Evolutionary conservation across 1,140 invertebrate genomes (phyloP).

Genomic region (Sitophilus oryzae): DNA sequence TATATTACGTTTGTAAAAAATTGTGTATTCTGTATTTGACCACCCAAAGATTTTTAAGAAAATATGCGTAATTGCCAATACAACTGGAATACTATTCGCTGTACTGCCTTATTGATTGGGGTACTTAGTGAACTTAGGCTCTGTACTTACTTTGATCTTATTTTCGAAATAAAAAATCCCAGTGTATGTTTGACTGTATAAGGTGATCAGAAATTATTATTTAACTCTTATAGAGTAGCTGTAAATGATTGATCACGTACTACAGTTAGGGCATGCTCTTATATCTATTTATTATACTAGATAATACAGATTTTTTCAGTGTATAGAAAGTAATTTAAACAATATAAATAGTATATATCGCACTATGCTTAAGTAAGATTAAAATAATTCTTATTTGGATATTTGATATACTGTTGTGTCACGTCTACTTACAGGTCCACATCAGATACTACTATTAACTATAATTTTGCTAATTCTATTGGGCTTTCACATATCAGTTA

Average conservation of each 20-base stretch:
- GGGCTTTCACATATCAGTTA: too few relatives aligned
- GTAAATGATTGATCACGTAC: constrained; percentile 10
- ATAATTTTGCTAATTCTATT: too few relatives aligned
- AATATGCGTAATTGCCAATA: background rate
- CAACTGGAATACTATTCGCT: background rate
- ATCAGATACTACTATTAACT: too few relatives aligned
- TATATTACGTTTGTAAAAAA: too few relatives aligned
- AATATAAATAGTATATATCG: constrained; percentile 18
- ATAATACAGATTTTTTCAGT: constrained; percentile 12
- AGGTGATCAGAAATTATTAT: constrained; percentile 17
- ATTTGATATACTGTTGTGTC: background rate
- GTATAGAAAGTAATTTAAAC: constrained; percentile 17
- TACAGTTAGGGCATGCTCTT: background rate
- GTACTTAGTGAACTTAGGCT: constrained; percentile 3
- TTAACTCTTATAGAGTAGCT: constrained; percentile 31
- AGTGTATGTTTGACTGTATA: background rate
- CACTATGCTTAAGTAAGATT: constrained; percentile 16
- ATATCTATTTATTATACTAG: constrained; percentile 6
- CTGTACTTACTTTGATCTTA: constrained; percentile 10
- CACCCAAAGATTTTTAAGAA: too few relatives aligned
- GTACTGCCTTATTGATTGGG: constrained; percentile 8
- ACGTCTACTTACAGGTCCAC: too few relatives aligned
- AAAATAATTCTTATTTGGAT: background rate
- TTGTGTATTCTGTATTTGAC: too few relatives aligned
- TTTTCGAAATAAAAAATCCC: constrained; percentile 8